These are phyloP conservation scores for Campoplex nolae DNA, from an alignment of 2,888 invertebrate genomes.

Conservation along the genomic window DNA sequence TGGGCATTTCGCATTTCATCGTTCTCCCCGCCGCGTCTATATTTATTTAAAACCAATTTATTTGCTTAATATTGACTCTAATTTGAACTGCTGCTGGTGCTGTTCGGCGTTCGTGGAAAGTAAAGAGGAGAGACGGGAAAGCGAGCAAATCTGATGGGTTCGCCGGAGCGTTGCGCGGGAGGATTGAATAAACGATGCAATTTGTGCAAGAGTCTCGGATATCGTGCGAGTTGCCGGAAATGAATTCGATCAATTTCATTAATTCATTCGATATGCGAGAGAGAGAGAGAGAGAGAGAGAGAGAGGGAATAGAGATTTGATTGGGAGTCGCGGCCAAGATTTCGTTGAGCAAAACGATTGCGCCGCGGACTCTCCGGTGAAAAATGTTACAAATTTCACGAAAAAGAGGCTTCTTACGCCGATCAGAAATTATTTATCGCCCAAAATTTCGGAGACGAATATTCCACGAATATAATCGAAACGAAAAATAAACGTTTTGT, in stretches of 20 bases:
- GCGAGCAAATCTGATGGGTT: background rate
- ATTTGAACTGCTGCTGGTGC: background rate
- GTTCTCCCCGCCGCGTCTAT: background rate
- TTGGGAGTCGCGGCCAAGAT: constrained; percentile 8
- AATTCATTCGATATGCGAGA: constrained; percentile 26
- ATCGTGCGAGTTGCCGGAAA: constrained; percentile 5
- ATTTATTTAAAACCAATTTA: background rate
- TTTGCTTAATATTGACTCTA: background rate
- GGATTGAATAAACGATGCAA: constrained; percentile 24
- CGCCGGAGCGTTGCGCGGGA: background rate
- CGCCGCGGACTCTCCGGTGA: no score
- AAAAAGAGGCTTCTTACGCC: background rate
- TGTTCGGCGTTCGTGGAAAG: background rate
- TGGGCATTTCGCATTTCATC: constrained; percentile 5
- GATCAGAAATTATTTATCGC: no score
- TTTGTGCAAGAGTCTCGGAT: background rate
- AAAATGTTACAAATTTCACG: background rate
- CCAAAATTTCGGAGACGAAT: no score
- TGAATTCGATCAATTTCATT: constrained; percentile 23
- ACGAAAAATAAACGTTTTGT: background rate
- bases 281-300: constrained; percentile 4
- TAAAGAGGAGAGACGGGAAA: background rate
- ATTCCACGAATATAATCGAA: background rate
- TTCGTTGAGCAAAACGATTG: background rate
- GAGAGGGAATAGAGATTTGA: constrained; percentile 26